Conservation (phyloP, 2,888 invertebrate species). For the Erpobdella octoculata region DNA sequence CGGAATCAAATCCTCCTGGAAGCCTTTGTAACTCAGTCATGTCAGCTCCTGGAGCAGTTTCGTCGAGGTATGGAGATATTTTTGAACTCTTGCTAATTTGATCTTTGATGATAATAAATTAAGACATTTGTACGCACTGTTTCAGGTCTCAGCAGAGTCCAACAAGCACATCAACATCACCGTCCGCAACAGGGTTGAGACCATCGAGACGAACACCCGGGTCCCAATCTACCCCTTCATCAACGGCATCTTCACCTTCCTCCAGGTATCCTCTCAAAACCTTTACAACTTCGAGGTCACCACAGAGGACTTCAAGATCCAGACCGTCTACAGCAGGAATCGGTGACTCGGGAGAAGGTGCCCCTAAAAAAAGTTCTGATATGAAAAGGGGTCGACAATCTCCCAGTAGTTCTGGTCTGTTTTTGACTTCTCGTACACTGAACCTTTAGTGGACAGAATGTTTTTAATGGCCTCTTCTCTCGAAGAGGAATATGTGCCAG, state of each 20-base stretch:
- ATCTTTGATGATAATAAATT: neutral
- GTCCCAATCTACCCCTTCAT: conserved; percentile 26
- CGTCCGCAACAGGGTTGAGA: neutral
- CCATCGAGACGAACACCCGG: conserved; percentile 15
- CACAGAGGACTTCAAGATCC: conserved; percentile 18
- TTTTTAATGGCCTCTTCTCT: no score
- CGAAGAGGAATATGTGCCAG: no score
- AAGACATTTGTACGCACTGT: no score
- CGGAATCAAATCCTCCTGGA: conserved; percentile 8
- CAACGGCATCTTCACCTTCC: conserved; percentile 22
- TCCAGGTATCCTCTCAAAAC: conserved; percentile 24
- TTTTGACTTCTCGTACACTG: neutral
- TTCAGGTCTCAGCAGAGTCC: conserved; percentile 10
- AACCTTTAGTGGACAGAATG: neutral
- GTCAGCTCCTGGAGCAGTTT: conserved; percentile 11
- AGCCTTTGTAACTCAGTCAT: conserved; percentile 8
- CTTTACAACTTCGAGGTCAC: conserved; percentile 27
- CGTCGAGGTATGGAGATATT: neutral
- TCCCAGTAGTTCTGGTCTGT: conserved; percentile 8
- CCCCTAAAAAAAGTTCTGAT: neutral
- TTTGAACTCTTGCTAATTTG: no score
- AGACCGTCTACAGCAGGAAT: conserved; percentile 3
- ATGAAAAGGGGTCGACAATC: neutral
- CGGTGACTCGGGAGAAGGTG: neutral
- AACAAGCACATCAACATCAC: neutral